Conservation (phyloP, 2,888 invertebrate species). For the Lycophotia porphyrea region DNA sequence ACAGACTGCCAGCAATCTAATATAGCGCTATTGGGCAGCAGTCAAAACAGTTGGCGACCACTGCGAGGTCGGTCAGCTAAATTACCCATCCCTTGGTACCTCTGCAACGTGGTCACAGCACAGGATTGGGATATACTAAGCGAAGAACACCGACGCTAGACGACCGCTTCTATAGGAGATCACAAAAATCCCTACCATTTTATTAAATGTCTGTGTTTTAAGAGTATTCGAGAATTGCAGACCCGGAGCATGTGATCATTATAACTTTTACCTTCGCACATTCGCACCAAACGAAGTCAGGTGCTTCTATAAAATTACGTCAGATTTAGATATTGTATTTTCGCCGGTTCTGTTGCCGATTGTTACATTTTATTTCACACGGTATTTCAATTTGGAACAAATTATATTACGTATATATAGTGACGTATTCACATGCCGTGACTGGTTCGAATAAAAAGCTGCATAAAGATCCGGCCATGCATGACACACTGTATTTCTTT, state of each 20-base stretch:
- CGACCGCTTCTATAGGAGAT: neutral
- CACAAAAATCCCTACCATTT: slow-evolving; percentile 1
- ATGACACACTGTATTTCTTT: slow-evolving; percentile 70
- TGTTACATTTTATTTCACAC: slow-evolving; percentile 64
- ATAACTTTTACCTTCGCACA: slow-evolving; percentile 27
- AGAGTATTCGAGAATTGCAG: neutral
- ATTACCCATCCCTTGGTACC: no score
- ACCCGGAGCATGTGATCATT: slow-evolving; percentile 15
- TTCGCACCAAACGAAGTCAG: neutral
- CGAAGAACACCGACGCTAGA: neutral
- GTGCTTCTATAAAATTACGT: slow-evolving; percentile 28
- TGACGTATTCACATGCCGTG: slow-evolving; percentile 70
- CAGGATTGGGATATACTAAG: no score
- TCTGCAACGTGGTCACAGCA: no score
- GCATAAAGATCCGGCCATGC: slow-evolving; percentile 76
- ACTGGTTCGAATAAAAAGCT: slow-evolving; percentile 74
- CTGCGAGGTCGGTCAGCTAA: no score
- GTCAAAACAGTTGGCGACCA: no score
- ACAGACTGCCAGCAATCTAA: no score
- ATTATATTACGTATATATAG: slow-evolving; percentile 52
- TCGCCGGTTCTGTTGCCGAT: slow-evolving; percentile 24
- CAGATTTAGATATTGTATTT: slow-evolving; percentile 25
- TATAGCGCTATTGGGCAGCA: no score
- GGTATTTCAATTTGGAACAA: slow-evolving; percentile 52
- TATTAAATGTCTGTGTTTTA: neutral